These are phyloP conservation scores for Paramisgurnus dabryanus DNA, from an alignment of 2,113 vertebrate species.

Conservation along the genomic window DNA sequence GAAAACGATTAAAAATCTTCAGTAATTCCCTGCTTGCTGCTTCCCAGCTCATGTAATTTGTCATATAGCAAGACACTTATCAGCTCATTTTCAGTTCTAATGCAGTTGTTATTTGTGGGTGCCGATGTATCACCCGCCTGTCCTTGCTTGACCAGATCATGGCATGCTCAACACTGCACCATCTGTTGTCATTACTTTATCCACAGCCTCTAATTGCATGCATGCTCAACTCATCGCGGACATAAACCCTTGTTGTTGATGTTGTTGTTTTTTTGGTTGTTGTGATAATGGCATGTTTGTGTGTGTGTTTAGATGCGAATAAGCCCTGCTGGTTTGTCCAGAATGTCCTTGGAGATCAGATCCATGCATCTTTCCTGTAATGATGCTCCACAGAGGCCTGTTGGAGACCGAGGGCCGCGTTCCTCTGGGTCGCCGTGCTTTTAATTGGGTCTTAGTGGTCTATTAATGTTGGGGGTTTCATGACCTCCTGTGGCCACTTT, in stretches of 20 bases:
- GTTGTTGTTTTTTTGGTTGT: constrained; percentile 52
- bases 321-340: constrained; percentile 60
- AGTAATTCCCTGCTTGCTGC: background rate
- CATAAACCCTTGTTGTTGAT: constrained; percentile 40
- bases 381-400: constrained; percentile 62
- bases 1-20: constrained; percentile 2
- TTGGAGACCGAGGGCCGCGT: constrained; percentile 42
- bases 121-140: constrained; percentile 32
- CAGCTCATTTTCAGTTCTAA: constrained; percentile 32
- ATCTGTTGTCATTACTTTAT: constrained; percentile 14
- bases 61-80: background rate
- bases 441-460: constrained; percentile 71
- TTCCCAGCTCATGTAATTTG: background rate
- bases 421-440: constrained; percentile 65
- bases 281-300: constrained; percentile 55
- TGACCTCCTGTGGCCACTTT: constrained; percentile 74
- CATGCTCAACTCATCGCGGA: constrained; percentile 24
- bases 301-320: constrained; percentile 29
- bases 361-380: constrained; percentile 65
- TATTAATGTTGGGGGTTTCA: constrained; percentile 61
- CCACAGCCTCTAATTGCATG: constrained; percentile 38
- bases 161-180: constrained; percentile 16
- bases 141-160: constrained; percentile 30
- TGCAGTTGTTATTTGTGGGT: constrained; percentile 16
- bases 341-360: constrained; percentile 68